Percentiles rank a stretch among this genome's conserved stretches.
Conservation (phyloP, 2,888 invertebrate species). For the Odontocerum albicorne region DNA sequence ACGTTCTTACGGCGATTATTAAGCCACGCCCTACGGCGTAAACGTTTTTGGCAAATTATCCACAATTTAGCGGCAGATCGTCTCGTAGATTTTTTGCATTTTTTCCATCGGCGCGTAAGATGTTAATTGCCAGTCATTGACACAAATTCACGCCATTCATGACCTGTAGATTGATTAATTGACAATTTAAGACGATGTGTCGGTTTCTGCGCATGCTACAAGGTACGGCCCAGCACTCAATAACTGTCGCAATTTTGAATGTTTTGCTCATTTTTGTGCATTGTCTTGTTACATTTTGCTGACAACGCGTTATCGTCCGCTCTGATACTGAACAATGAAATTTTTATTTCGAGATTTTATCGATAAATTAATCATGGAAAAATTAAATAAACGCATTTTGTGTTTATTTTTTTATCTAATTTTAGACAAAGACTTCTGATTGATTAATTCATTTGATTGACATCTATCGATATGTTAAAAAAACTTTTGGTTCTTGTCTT, state of each 20-base stretch:
- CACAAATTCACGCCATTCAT: neutral
- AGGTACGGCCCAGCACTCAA: slow-evolving; percentile 59
- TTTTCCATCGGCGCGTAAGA: slow-evolving; percentile 13
- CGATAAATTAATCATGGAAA: too few species aligned
- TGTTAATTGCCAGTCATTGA: slow-evolving; percentile 10
- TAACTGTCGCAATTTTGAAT: slow-evolving; percentile 50
- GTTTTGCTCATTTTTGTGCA: slow-evolving; percentile 32
- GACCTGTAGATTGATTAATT: neutral
- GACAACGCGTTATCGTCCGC: slow-evolving; percentile 20
- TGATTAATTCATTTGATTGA: too few species aligned
- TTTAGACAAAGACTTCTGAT: too few species aligned
- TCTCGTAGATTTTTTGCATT: slow-evolving; percentile 42
- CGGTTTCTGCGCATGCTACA: slow-evolving; percentile 52
- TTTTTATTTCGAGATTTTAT: too few species aligned
- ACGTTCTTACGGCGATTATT: slow-evolving; percentile 43
- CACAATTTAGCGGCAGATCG: slow-evolving; percentile 23
- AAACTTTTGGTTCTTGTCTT: too few species aligned
- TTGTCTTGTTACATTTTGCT: slow-evolving; percentile 22
- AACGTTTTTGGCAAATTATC: slow-evolving; percentile 49
- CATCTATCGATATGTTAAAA: too few species aligned
- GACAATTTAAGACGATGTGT: neutral
- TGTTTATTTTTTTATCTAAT: too few species aligned
- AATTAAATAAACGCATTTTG: too few species aligned
- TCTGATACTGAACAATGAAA: too few species aligned
- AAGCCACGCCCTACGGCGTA: slow-evolving; percentile 62